A percentile compares a stretch with the other conserved stretches of the same genome.
These are phyloP conservation scores for Campaea margaritaria DNA, from an alignment of 2,888 invertebrate species.

Conservation along the genomic window DNA sequence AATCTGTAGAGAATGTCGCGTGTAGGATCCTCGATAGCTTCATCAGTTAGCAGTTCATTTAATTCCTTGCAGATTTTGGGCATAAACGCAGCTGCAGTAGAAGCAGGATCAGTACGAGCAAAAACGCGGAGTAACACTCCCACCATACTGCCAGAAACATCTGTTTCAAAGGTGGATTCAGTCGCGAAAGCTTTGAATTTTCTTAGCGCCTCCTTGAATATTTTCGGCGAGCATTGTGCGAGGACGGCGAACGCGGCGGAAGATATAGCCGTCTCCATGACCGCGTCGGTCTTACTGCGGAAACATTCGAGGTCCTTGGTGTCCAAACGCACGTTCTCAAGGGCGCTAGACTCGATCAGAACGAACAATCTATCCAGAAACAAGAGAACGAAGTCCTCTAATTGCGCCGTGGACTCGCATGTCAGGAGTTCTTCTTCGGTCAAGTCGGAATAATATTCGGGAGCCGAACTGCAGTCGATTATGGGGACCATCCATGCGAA, in stretches of 20 bases:
- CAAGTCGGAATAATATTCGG: conserved; percentile 87
- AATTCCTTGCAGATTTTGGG: conserved; percentile 90
- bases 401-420: conserved; percentile 93
- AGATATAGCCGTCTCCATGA: conserved; percentile 89
- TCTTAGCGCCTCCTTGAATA: conserved; percentile 87
- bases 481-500: conserved; percentile 92
- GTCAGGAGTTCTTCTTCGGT: conserved; percentile 90
- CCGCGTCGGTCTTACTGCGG: conserved; percentile 89
- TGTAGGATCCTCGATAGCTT: conserved; percentile 90
- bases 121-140: conserved; percentile 89
- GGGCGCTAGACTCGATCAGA: conserved; percentile 89
- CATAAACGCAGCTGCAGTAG: conserved; percentile 89
- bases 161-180: conserved; percentile 91
- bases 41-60: conserved; percentile 86
- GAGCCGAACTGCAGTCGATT: conserved; percentile 93
- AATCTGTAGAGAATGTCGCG: conserved; percentile 92
- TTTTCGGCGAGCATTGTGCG: conserved; percentile 89
- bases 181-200: conserved; percentile 91
- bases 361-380: conserved; percentile 91
- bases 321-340: conserved; percentile 88
- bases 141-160: conserved; percentile 92
- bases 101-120: conserved; percentile 87
- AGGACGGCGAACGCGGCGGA: conserved; percentile 89
- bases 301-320: conserved; percentile 84
- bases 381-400: conserved; percentile 95